Base-by-base conservation (phyloP, 2,888 invertebrate genomes). In the Scaeva pyrastri region DNA sequence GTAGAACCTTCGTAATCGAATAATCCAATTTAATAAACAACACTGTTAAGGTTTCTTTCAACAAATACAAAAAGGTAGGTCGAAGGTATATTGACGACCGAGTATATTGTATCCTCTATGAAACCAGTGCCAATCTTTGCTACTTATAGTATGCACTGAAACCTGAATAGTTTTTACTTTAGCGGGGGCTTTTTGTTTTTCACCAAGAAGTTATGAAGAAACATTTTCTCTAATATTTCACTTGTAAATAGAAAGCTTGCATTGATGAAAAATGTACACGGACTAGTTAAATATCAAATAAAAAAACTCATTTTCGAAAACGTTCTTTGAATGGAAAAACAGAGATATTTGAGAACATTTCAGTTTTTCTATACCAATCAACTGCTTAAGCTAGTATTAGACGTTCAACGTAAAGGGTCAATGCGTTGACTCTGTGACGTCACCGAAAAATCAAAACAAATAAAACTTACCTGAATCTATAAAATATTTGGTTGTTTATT, bases 21-120 rank as follows among this genome's bases (percentile, higher is more conserved):
- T 84, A 84, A 84, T 84, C 84, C 84, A 84, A 84, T 84, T 84
- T 75, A 72, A 48, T 55, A 41, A 12, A 52, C 68, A 43, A 36
- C 55, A 56, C 66, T 78, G 21, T 14, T 72, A 75, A 1, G 79
- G 79, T 66, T 75, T 84, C 84, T 36, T 79, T 79, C 16, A 48
- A 21, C n/a, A 12, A 55, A 75, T 45, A 12, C 56, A 56, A n/a
- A n/a, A n/a, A n/a, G n/a, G n/a, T 66, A 36, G 21, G 26, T n/a
- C n/a, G n/a, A n/a, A n/a, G 75, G 52, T 66, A 55, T 56, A 66
- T n/a, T 45, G 14, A 5, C n/a, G 11, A 52, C 19, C 16, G 19
- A 19, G 19, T 45, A 45, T 45, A 8, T 31, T 7, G 10, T 45
- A 16, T 10, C 16, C 16, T 16, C 45, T 10, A 16, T 45, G 10